A percentile compares a stretch with the other conserved stretches of the same genome.
Conservation (phyloP, 2,797 vertebrate genomes). For the Molossus alvarezi region DNA sequence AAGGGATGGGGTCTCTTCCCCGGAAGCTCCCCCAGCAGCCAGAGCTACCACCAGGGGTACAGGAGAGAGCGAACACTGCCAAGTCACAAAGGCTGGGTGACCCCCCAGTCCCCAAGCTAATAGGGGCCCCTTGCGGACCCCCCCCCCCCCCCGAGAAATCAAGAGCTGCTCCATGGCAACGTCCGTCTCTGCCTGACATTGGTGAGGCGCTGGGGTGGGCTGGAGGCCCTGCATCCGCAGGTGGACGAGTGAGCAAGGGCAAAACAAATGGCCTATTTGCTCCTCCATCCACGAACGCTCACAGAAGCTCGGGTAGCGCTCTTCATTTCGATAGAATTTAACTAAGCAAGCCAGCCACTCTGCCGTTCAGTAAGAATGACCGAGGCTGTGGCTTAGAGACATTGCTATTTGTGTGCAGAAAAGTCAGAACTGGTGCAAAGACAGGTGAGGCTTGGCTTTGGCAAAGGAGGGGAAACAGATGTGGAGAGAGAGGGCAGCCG, state of each 20-base stretch:
- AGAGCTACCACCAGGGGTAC: not conserved
- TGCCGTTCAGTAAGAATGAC: not conserved
- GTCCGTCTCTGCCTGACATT: not conserved
- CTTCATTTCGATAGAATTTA: not conserved
- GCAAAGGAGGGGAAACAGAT: constrained; percentile 22
- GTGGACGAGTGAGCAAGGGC: not conserved
- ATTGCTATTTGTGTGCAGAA: not conserved
- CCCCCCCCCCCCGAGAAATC: not conserved
- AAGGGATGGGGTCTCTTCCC: not conserved
- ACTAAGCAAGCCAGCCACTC: not conserved
- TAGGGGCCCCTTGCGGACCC: not conserved
- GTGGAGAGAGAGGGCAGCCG: not conserved
- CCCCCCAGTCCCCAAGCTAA: not conserved
- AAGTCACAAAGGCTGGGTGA: not conserved
- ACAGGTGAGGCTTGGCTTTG: not conserved
- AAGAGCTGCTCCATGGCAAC: not conserved
- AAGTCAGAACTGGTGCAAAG: not conserved
- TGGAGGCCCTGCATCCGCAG: not conserved
- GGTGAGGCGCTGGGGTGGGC: not conserved
- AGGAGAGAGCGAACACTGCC: not conserved
- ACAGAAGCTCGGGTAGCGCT: not conserved
- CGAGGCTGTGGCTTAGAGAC: not conserved
- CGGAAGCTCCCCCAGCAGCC: not conserved
- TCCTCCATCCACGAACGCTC: not conserved
- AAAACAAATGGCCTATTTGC: not conserved